phyloP scores from a whole-genome alignment of 64 coral and sea anemone genomes.

The Orbicella faveolata region DNA sequence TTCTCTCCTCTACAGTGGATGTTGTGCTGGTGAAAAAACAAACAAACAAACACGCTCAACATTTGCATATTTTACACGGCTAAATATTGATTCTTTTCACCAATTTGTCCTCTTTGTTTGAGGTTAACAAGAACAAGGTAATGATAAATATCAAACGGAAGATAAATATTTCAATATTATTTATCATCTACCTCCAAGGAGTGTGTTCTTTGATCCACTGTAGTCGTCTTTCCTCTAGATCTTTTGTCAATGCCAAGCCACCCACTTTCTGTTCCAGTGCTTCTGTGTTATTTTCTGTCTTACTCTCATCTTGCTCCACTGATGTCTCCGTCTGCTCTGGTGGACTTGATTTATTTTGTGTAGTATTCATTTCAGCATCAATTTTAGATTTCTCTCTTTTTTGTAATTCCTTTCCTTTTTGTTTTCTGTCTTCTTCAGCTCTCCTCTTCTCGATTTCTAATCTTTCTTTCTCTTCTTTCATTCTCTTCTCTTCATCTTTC shows the following conservation, averaged over 20 bases:
- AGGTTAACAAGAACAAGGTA: too few species aligned
- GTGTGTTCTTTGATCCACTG: slow-evolving; percentile 70
- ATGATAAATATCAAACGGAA: too few species aligned
- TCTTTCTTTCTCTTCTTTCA: slow-evolving; percentile 42
- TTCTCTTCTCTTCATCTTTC: slow-evolving; percentile 16
- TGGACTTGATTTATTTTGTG: neutral
- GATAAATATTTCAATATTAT: neutral
- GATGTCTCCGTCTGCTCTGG: slow-evolving; percentile 10
- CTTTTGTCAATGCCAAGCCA: slow-evolving; percentile 5
- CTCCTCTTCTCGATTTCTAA: neutral
- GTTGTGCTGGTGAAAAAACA: slow-evolving; percentile 4
- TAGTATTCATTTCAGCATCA: neutral
- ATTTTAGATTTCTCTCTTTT: neutral
- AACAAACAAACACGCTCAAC: neutral
- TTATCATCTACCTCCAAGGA: slow-evolving; percentile 53
- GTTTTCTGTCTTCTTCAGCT: neutral
- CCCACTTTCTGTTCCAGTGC: slow-evolving; percentile 19
- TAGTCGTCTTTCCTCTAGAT: slow-evolving; percentile 54
- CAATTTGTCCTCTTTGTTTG: neutral
- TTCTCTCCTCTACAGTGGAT: slow-evolving; percentile 65
- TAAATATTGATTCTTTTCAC: too few species aligned
- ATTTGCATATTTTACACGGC: neutral
- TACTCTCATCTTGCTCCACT: neutral
- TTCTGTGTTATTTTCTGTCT: neutral
- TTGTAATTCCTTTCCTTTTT: neutral